Conservation (phyloP, 2,797 vertebrate species). For the Catostomus latipinnis region DNA sequence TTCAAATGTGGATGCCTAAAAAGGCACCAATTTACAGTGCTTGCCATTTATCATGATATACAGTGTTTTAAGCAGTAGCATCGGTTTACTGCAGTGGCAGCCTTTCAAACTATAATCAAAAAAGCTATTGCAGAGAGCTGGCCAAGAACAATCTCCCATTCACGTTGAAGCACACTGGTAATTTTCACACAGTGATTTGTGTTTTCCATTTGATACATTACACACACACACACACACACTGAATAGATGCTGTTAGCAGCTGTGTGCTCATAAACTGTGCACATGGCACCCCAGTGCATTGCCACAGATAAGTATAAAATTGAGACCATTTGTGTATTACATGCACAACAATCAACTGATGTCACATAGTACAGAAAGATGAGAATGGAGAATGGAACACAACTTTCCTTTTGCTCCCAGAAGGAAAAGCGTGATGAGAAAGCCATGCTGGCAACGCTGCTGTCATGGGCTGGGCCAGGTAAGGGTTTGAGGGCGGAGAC, state of each 20-base stretch:
- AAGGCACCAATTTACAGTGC: slow-evolving; percentile 25
- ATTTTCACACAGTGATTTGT: slow-evolving; percentile 36
- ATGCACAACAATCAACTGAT: slow-evolving; percentile 45
- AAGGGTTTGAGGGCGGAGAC: slow-evolving; percentile 59
- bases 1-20: slow-evolving; percentile 8
- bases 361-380: slow-evolving; percentile 64
- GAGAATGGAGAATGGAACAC: slow-evolving; percentile 66
- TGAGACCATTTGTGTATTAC: slow-evolving; percentile 5
- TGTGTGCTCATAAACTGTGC: slow-evolving; percentile 1
- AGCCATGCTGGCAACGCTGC: slow-evolving; percentile 84
- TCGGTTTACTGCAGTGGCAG: slow-evolving; percentile 15
- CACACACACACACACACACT: slow-evolving; percentile 6
- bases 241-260: slow-evolving; percentile 15
- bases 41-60: slow-evolving; percentile 30
- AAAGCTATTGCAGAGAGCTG: too few relatives aligned
- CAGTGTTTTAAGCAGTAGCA: slow-evolving; percentile 42
- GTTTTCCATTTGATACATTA: slow-evolving; percentile 34
- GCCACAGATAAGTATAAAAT: slow-evolving; percentile 18
- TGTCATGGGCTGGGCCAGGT: slow-evolving; percentile 78
- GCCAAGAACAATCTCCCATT: not conserved
- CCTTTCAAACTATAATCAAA: too few relatives aligned
- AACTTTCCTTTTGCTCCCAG: slow-evolving; percentile 99
- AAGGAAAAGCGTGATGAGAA: slow-evolving; percentile 98
- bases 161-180: slow-evolving; percentile 8
- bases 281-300: slow-evolving; percentile 10